Percentiles rank a stretch among this genome's conserved stretches.
These are phyloP conservation scores for Baryphthengus martii DNA, from an alignment of 2,113 vertebrate genomes.

Conservation along the genomic window DNA sequence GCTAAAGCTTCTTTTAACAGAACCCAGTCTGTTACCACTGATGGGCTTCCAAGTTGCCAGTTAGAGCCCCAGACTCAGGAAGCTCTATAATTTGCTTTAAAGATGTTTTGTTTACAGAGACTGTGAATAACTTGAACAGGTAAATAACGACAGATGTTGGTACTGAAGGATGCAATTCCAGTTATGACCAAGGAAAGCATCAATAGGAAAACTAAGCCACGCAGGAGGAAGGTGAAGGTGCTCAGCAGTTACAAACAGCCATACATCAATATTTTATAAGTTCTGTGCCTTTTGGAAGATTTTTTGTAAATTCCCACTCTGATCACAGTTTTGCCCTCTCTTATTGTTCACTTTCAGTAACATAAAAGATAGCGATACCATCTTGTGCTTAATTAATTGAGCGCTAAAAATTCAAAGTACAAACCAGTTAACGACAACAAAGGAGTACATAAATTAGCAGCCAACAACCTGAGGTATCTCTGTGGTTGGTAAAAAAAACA, in stretches of 20 bases:
- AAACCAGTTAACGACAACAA: not conserved
- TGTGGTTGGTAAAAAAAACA: not conserved
- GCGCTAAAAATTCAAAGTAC: not conserved
- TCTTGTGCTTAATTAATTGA: not conserved
- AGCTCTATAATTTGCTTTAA: not conserved
- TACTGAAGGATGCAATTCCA: not conserved
- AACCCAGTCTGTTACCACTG: not conserved
- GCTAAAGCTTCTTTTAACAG: not conserved
- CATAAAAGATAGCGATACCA: not conserved
- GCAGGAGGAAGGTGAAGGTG: not conserved
- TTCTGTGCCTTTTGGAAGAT: not conserved
- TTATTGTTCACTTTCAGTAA: not conserved
- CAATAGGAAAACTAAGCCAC: not conserved
- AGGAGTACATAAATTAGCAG: not conserved
- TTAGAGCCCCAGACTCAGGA: not conserved
- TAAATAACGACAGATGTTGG: not conserved
- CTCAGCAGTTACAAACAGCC: not conserved
- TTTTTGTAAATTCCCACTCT: not conserved
- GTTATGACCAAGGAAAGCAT: not conserved
- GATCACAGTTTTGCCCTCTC: not conserved
- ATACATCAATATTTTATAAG: not conserved
- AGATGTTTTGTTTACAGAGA: not conserved
- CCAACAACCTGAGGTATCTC: not conserved
- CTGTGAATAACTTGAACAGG: not conserved
- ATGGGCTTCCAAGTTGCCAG: not conserved